Conservation (phyloP, 1,140 invertebrate genomes). For the Drosophila sucinea region DNA sequence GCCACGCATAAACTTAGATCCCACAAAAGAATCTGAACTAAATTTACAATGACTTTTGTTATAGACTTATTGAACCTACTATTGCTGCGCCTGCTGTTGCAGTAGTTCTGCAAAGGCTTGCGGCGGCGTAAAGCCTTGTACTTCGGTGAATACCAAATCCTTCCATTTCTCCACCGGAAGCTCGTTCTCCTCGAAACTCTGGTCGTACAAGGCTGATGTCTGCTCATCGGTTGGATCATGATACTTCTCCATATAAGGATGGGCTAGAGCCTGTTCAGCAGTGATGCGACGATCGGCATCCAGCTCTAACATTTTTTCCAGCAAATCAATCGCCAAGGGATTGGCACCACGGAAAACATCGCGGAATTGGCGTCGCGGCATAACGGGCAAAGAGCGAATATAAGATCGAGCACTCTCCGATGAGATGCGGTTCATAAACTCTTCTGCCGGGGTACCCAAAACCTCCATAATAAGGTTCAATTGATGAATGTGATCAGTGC, state of each 20-base stretch:
- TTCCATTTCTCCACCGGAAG: conserved; percentile 97
- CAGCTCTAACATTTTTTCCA: conserved; percentile 97
- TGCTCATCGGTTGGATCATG: conserved; percentile 97
- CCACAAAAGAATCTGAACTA: neutral
- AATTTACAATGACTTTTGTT: conserved; percentile 17
- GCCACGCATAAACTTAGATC: conserved; percentile 1
- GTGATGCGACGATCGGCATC: conserved; percentile 97
- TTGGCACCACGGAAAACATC: conserved; percentile 96
- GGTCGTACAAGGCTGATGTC: conserved; percentile 93
- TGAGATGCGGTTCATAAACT: conserved; percentile 97
- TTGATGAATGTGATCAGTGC: conserved; percentile 99
- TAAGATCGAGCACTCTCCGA: conserved; percentile 97
- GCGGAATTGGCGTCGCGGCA: conserved; percentile 95
- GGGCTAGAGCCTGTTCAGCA: conserved; percentile 95
- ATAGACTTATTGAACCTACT: conserved; percentile 41
- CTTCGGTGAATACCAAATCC: conserved; percentile 92
- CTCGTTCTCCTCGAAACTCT: conserved; percentile 98
- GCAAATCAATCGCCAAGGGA: conserved; percentile 95
- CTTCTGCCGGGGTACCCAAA: conserved; percentile 94
- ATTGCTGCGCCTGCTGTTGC: conserved; percentile 58
- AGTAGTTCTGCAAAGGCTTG: conserved; percentile 71
- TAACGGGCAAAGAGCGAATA: conserved; percentile 94
- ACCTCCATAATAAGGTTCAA: conserved; percentile 98
- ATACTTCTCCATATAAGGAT: conserved; percentile 94
- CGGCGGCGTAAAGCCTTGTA: conserved; percentile 88